Conservation (phyloP, 2,113 vertebrate genomes). For the Hylia prasina region DNA sequence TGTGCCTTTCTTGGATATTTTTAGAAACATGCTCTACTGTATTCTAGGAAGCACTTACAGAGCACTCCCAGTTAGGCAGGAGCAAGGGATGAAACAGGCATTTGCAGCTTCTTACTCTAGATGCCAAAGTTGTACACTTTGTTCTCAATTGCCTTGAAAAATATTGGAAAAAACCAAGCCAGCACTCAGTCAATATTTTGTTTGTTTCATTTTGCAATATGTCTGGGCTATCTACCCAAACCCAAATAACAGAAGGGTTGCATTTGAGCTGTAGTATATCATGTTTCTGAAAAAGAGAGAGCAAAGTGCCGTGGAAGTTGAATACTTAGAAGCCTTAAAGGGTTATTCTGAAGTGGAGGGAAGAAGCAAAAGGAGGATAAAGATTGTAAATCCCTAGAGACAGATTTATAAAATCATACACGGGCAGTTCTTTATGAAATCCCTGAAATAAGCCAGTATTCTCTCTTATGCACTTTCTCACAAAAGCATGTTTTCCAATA, state of each 20-base stretch:
- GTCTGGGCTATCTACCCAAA: background rate
- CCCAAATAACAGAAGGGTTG: background rate
- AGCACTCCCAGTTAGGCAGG: background rate
- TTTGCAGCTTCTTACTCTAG: background rate
- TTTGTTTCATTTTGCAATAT: background rate
- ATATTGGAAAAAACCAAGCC: background rate
- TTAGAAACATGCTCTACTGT: rapidly evolving
- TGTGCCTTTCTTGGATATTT: background rate
- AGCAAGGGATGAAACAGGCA: background rate
- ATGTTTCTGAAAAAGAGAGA: background rate
- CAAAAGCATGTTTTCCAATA: background rate
- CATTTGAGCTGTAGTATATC: background rate
- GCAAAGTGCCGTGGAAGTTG: rapidly evolving
- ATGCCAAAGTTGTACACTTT: background rate
- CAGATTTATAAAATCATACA: background rate
- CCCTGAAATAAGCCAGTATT: background rate
- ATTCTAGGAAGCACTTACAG: background rate
- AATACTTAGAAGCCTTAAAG: background rate
- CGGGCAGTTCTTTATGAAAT: background rate
- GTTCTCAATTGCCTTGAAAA: background rate
- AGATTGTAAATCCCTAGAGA: background rate
- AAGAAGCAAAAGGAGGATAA: background rate
- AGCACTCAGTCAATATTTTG: background rate
- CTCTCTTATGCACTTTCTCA: background rate
- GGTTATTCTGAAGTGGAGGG: background rate